A percentile compares a stretch with the other conserved stretches of the same genome.
phyloP scores from a whole-genome alignment of 2,888 invertebrate genomes.

The Yponomeuta evonymella region DNA sequence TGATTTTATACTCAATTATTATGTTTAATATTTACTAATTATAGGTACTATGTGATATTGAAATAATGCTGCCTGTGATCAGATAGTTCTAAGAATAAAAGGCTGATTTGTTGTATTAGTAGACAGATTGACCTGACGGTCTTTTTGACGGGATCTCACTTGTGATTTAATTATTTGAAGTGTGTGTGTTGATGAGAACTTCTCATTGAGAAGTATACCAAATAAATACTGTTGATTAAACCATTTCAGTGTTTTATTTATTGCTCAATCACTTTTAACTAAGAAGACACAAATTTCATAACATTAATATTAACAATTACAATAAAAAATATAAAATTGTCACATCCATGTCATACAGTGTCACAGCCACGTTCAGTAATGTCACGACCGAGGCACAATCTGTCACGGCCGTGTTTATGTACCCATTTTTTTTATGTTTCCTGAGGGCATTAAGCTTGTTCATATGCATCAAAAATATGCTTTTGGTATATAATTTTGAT shows the following conservation, averaged over 20 bases:
- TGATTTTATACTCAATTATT: conserved; percentile 7
- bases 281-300: conserved; percentile 7
- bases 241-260: conserved; percentile 7
- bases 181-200: conserved; percentile 5
- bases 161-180: conserved; percentile 5
- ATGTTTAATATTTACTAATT: conserved; percentile 10
- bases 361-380: conserved; percentile 7
- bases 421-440: conserved; percentile 7
- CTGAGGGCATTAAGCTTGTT: too few species aligned
- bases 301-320: conserved; percentile 7
- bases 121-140: conserved; percentile 7
- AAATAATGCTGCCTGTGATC: conserved; percentile 14
- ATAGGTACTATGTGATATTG: conserved; percentile 12
- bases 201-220: conserved; percentile 7
- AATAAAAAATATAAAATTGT: conserved; percentile 5
- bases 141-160: conserved; percentile 5
- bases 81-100: conserved; percentile 14
- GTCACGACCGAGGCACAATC: conserved; percentile 7
- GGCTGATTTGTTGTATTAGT: conserved; percentile 10
- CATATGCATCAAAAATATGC: too few species aligned
- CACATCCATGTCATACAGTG: conserved; percentile 7
- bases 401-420: conserved; percentile 7
- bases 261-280: conserved; percentile 7
- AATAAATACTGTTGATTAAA: conserved; percentile 7
- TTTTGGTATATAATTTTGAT: too few species aligned